A percentile compares a stretch with the other conserved stretches of the same genome.
These are phyloP conservation scores for Drosophila mulleri DNA, from an alignment of 2,888 invertebrate species.

Conservation along the genomic window DNA sequence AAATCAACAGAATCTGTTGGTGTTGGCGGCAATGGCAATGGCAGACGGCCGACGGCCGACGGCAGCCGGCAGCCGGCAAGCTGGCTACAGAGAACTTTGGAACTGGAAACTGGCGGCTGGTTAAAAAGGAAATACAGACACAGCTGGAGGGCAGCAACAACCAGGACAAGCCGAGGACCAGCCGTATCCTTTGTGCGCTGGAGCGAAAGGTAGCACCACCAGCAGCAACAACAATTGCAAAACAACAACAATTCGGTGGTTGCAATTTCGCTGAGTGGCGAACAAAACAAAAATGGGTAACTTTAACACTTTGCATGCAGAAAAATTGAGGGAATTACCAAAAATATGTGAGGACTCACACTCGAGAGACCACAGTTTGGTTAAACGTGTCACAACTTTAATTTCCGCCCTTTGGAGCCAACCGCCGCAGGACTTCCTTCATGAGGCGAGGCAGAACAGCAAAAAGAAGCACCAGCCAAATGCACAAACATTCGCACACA, in stretches of 20 bases:
- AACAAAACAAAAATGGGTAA: slow-evolving; percentile 33
- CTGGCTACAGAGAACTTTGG: slow-evolving; percentile 32
- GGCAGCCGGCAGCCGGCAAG: slow-evolving; percentile 26
- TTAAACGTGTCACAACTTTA: slow-evolving; percentile 78
- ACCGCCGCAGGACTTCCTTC: slow-evolving; percentile 62
- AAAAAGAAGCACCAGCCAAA: slow-evolving; percentile 46
- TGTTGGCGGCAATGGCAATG: slow-evolving; percentile 35
- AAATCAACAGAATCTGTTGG: slow-evolving; percentile 48
- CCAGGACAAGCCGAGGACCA: slow-evolving; percentile 33
- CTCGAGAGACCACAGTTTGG: slow-evolving; percentile 45
- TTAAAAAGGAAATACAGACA: slow-evolving; percentile 58
- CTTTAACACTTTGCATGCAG: slow-evolving; percentile 58
- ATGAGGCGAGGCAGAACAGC: slow-evolving; percentile 32
- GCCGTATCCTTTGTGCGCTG: slow-evolving; percentile 70
- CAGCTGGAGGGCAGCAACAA: slow-evolving; percentile 70
- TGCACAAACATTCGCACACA: slow-evolving; percentile 27
- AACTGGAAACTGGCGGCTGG: slow-evolving; percentile 53
- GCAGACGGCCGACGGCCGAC: slow-evolving; percentile 17
- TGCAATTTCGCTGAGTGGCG: slow-evolving; percentile 70
- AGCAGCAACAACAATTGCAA: slow-evolving; percentile 30
- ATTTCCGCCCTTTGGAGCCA: slow-evolving; percentile 65
- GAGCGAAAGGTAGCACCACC: slow-evolving; percentile 61
- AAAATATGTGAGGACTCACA: slow-evolving; percentile 49
- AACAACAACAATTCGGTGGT: slow-evolving; percentile 57
- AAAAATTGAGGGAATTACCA: slow-evolving; percentile 50